Base-by-base conservation (phyloP, 2,797 vertebrate genomes). In the Syngnathus rostellatus region DNA sequence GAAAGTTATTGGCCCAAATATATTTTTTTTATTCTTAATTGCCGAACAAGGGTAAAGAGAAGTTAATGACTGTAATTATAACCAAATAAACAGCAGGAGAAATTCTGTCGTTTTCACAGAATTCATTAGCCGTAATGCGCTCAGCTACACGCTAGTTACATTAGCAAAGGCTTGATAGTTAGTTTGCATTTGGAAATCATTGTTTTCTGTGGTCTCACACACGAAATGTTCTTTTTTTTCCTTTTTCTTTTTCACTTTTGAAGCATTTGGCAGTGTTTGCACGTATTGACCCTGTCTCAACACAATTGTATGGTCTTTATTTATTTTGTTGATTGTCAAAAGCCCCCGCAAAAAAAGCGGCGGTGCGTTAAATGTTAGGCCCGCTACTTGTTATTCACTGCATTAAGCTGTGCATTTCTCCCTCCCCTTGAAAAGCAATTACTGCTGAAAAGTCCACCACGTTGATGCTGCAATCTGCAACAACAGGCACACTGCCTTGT, bases 361-460 rank as follows among this genome's bases (percentile, higher is more conserved):
- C 10, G 57, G 16, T 38, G 57, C 31, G 2, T 25, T 67, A 46
- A 76, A 66, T 72, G 53, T 66, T 39, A 51, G 62, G 65, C 51
- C 69, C 67, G 71, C 62, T 66, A 14, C 81, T 89, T 87, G 83
- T 82, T 85, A 87, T 87, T 87, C 85, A 64, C 76, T 68, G 71
- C 72, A 81, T 81, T 78, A 78, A 71, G 76, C 72, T 71, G 76
- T 74, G 73, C 77, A 77, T 85, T 74, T 85, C 60, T 43, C 5
- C 60, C 11, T 81, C 78, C 76, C 82, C 80, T 84, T 87, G 77
- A 88, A 85, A 87, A 74, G 74, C 77, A 87, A 87, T 89, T 87
- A 88, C 74, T 72, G 69, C 70, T 71, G 77, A 73, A 82, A 87
- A 82, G 81, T 87, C 79, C 68, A 77, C 68, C 68, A 72, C 68